phyloP scores from a whole-genome alignment of 2,113 vertebrate genomes.

The Mormoops blainvillei region DNA sequence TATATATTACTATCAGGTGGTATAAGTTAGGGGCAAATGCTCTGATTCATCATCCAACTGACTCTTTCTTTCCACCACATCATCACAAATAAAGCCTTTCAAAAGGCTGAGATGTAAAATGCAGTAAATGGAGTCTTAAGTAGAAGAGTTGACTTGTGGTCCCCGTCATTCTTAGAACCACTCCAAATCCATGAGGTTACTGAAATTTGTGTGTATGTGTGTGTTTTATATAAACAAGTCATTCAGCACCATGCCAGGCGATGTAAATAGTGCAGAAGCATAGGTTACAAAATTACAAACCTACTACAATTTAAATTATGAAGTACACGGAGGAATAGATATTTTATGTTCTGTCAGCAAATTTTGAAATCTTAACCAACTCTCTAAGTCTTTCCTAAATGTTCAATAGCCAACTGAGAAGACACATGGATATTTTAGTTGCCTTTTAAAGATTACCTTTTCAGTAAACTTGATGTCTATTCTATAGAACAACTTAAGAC shows the following conservation, averaged over 20 bases:
- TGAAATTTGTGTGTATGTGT: not conserved
- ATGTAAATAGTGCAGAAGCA: not conserved
- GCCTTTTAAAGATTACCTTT: slow-evolving; percentile 63
- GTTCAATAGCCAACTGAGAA: slow-evolving; percentile 69
- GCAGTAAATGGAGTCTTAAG: not conserved
- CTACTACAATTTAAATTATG: slow-evolving; percentile 15
- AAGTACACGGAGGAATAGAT: not conserved
- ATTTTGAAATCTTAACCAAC: slow-evolving; percentile 64
- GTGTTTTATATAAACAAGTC: not conserved
- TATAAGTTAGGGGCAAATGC: not conserved
- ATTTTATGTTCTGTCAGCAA: not conserved
- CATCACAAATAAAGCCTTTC: not conserved
- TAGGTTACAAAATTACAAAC: slow-evolving; percentile 11
- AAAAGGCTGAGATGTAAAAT: slow-evolving; percentile 1
- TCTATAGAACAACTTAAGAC: slow-evolving; percentile 59
- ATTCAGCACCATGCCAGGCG: not conserved
- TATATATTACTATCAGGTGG: not conserved
- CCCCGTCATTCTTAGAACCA: not conserved
- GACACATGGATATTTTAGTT: slow-evolving; percentile 67
- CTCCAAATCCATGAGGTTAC: not conserved
- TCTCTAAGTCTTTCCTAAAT: slow-evolving; percentile 69
- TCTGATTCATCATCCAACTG: not conserved
- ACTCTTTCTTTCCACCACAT: not conserved
- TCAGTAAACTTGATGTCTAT: slow-evolving; percentile 47
- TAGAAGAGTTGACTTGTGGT: not conserved